Percentiles rank a stretch among this genome's conserved stretches.
Conservation (phyloP, 2,888 invertebrate species). For the Craniophora ligustri region DNA sequence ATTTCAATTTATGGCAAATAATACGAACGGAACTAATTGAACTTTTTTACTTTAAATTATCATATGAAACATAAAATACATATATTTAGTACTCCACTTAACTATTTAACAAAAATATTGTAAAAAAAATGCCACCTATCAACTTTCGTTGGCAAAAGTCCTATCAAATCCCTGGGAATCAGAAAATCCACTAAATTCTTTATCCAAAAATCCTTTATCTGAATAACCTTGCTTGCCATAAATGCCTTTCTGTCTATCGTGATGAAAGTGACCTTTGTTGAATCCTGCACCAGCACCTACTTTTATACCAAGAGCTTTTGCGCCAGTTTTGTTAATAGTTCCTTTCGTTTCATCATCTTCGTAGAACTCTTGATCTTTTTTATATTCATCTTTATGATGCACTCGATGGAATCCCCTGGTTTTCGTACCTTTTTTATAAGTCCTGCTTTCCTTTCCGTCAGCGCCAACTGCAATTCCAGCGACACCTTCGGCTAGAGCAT, state of each 20-base stretch:
- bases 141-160: constrained; percentile 65
- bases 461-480: constrained; percentile 75
- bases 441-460: constrained; percentile 80
- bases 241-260: constrained; percentile 80
- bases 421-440: constrained; percentile 87
- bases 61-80: not conserved
- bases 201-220: constrained; percentile 85
- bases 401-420: constrained; percentile 88
- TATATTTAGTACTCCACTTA: not conserved
- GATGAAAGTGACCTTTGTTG: constrained; percentile 75
- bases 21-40: too few species aligned
- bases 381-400: constrained; percentile 89
- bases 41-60: not conserved
- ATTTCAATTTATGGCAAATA: too few species aligned
- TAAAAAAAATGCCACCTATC: not conserved
- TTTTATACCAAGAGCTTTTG: constrained; percentile 80
- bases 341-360: constrained; percentile 88
- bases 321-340: constrained; percentile 83
- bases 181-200: constrained; percentile 81
- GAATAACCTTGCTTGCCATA: constrained; percentile 83
- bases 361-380: constrained; percentile 89
- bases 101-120: not conserved
- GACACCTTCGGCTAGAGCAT: constrained; percentile 76
- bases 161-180: constrained; percentile 81
- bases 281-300: constrained; percentile 79